Conservation (phyloP, 2,113 vertebrate species). For the Scolopax mira region DNA sequence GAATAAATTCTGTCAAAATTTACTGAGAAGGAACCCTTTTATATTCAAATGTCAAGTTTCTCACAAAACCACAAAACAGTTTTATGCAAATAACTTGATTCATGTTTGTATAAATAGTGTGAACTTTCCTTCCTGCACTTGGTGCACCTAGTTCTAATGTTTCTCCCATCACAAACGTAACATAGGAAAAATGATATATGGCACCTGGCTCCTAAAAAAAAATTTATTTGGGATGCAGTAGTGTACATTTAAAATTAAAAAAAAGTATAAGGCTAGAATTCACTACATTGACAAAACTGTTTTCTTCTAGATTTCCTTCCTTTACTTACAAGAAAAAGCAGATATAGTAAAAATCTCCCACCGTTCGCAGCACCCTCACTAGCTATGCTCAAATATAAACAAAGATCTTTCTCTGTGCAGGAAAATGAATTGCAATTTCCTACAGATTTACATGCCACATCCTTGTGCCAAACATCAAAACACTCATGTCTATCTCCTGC, state of each 20-base stretch:
- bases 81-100: background rate
- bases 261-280: background rate
- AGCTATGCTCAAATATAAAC: background rate
- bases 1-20: background rate
- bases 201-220: background rate
- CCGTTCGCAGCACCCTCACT: background rate
- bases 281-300: background rate
- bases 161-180: background rate
- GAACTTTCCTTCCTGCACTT: background rate
- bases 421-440: background rate
- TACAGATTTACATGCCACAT: background rate
- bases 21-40: background rate
- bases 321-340: background rate
- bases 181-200: rapidly evolving
- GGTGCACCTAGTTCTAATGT: background rate
- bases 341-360: background rate
- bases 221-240: background rate
- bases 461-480: background rate
- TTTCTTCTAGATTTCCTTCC: background rate
- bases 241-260: background rate
- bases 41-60: background rate
- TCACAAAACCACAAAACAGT: background rate
- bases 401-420: background rate
- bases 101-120: background rate
- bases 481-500: background rate